Conservation (phyloP, 2,113 vertebrate species). For the Lophius piscatorius region DNA sequence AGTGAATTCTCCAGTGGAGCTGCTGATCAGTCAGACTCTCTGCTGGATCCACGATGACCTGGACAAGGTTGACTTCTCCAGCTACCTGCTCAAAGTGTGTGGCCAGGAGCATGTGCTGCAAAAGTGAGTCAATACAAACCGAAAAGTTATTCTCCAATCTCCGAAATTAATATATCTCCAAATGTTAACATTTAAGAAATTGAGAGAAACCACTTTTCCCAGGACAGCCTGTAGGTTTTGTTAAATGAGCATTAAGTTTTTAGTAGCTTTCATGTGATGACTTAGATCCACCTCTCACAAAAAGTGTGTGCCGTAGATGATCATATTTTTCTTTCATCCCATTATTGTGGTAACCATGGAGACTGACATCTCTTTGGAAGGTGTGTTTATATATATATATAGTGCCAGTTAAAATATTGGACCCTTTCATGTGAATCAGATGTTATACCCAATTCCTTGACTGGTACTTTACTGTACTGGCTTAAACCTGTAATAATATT, state of each 20-base stretch:
- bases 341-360: too few relatives aligned
- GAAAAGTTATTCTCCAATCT: background rate
- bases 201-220: background rate
- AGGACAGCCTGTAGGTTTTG: background rate
- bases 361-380: too few relatives aligned
- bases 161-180: background rate
- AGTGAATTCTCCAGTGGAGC: constrained; percentile 97
- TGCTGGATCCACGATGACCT: constrained; percentile 98
- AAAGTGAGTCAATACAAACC: constrained; percentile 85
- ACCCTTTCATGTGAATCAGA: too few relatives aligned
- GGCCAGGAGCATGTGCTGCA: constrained; percentile 95
- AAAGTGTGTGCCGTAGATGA: too few relatives aligned
- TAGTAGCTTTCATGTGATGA: background rate
- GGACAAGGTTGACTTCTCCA: constrained; percentile 93
- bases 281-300: too few relatives aligned
- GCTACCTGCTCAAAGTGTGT: constrained; percentile 96
- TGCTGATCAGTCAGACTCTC: constrained; percentile 96
- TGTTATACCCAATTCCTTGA: too few relatives aligned
- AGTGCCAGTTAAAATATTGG: too few relatives aligned
- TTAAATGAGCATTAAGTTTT: constrained; percentile 1
- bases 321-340: too few relatives aligned
- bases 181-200: background rate
- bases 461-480: too few relatives aligned
- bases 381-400: too few relatives aligned
- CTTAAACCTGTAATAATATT: background rate